phyloP scores from a whole-genome alignment of 2,113 vertebrate species.

The Rana temporaria region DNA sequence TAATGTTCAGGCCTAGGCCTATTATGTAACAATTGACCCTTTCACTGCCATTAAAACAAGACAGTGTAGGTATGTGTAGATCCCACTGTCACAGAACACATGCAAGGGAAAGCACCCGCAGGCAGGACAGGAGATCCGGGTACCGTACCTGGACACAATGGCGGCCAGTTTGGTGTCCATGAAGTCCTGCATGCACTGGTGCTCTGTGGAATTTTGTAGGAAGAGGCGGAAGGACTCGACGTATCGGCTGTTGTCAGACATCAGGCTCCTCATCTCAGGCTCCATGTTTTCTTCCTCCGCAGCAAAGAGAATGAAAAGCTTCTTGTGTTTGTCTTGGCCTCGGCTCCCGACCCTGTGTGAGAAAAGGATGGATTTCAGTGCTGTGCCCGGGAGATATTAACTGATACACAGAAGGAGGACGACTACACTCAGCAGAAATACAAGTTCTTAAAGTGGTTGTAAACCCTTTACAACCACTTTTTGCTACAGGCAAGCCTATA shows the following conservation, averaged over 20 bases:
- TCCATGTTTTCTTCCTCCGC: constrained; percentile 65
- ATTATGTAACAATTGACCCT: too few species aligned
- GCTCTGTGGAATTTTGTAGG: constrained; percentile 77
- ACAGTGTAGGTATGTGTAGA: too few species aligned
- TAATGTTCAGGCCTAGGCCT: too few species aligned
- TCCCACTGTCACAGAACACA: too few species aligned
- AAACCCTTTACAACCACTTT: too few species aligned
- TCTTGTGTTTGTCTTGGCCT: constrained; percentile 23
- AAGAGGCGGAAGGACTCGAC: constrained; percentile 76
- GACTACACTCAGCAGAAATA: too few species aligned
- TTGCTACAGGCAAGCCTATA: too few species aligned
- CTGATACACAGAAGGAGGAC: background rate
- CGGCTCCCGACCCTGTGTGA: background rate
- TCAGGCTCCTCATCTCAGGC: constrained; percentile 67
- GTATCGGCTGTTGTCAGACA: constrained; percentile 65
- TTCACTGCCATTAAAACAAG: too few species aligned
- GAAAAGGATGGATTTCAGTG: background rate
- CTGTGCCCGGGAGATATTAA: background rate
- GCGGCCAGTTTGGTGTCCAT: constrained; percentile 71
- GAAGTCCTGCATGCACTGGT: constrained; percentile 73
- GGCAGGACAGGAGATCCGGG: too few species aligned
- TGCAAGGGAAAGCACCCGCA: too few species aligned
- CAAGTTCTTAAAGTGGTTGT: too few species aligned
- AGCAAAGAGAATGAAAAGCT: background rate
- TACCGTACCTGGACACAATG: constrained; percentile 77